Evolutionary conservation across 2,797 vertebrate genomes (phyloP).

Genomic region (Amblyraja radiata): DNA sequence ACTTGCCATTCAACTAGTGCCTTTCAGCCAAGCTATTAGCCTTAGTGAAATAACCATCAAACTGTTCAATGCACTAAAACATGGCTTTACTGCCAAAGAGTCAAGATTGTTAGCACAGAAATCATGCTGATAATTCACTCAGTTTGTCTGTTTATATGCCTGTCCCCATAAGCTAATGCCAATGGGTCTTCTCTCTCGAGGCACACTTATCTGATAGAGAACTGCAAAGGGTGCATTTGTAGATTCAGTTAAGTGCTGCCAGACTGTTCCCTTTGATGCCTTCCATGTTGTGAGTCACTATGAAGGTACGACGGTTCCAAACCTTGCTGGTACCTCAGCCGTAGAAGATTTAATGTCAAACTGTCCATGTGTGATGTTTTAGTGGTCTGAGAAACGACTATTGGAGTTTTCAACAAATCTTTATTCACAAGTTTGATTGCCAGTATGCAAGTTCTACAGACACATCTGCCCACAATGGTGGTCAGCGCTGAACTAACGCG

Average conservation of each 20-base stretch:
- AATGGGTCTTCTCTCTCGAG: neutral
- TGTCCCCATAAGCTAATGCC: neutral
- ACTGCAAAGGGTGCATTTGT: neutral
- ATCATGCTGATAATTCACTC: neutral
- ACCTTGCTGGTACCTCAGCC: neutral
- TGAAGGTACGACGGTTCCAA: neutral
- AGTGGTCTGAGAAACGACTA: no score
- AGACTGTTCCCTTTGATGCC: neutral
- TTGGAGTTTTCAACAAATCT: no score
- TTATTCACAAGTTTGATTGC: no score
- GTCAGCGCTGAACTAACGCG: no score
- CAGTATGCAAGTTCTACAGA: no score
- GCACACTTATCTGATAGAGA: neutral
- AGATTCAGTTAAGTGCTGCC: neutral
- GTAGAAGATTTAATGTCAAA: neutral
- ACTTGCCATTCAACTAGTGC: constrained; percentile 5
- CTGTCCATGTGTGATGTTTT: neutral
- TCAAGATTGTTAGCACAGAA: neutral
- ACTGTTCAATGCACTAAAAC: constrained; percentile 5
- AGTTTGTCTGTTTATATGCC: neutral
- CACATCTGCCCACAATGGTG: no score
- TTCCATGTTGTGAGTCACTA: neutral
- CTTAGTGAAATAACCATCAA: neutral
- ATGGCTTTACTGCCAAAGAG: constrained; percentile 17
- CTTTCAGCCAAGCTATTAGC: constrained; percentile 1